Evolutionary conservation across 2,797 vertebrate species (phyloP).

Genomic region (Acestrorhynchus altus): DNA sequence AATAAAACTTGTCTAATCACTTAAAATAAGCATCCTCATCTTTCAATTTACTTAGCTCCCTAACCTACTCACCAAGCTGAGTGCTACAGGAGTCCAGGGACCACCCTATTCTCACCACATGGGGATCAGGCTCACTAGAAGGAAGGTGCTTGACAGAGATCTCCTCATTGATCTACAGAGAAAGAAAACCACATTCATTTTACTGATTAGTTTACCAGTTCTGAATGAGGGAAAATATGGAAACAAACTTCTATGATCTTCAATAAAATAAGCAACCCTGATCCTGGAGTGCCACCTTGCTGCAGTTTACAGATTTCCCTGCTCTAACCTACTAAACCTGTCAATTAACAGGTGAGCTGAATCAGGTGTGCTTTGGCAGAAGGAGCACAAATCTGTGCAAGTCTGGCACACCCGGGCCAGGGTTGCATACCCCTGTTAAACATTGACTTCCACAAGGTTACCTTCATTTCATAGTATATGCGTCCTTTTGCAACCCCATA

Average conservation of each 20-base stretch:
- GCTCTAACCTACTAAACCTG: no score
- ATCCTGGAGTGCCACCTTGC: no score
- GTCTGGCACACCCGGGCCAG: no score
- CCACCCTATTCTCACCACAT: slow-evolving; percentile 94
- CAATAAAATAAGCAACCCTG: no score
- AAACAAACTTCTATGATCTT: no score
- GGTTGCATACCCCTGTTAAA: not conserved
- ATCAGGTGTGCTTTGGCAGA: no score
- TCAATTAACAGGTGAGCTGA: no score
- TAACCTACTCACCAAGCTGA: slow-evolving; percentile 85
- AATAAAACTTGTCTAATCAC: not conserved
- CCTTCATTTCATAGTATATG: slow-evolving; percentile 94
- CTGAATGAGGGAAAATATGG: not conserved
- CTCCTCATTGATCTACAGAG: slow-evolving; percentile 88
- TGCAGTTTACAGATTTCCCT: no score
- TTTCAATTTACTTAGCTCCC: not conserved
- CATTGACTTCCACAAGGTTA: slow-evolving; percentile 53
- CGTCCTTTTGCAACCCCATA: slow-evolving; percentile 87
- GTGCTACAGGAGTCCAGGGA: slow-evolving; percentile 92
- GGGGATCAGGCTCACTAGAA: slow-evolving; percentile 88
- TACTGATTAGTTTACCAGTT: not conserved
- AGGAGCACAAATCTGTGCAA: no score
- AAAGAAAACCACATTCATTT: not conserved
- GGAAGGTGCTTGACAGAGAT: slow-evolving; percentile 93
- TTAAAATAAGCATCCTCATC: not conserved